Conservation (phyloP, 2,888 invertebrate species). For the Tillus elongatus region DNA sequence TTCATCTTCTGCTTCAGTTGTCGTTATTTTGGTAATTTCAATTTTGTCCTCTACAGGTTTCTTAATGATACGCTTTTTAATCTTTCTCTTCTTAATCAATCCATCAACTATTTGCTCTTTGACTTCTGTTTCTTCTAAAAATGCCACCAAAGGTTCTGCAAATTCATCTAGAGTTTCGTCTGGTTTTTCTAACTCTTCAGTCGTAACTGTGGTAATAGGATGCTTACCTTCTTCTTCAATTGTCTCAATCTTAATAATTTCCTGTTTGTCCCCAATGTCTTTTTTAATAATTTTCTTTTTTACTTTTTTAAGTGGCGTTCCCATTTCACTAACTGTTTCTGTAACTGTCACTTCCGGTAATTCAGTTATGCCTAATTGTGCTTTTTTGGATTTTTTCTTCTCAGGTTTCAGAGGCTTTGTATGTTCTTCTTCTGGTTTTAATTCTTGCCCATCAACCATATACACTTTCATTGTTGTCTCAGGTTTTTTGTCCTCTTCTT, state of each 20-base stretch:
- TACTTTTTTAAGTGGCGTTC: slow-evolving; percentile 30
- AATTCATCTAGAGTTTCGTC: slow-evolving; percentile 23
- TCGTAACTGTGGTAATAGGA: slow-evolving; percentile 25
- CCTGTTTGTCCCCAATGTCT: slow-evolving; percentile 34
- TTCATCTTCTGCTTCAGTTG: slow-evolving; percentile 29
- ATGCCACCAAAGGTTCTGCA: slow-evolving; percentile 18
- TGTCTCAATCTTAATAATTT: slow-evolving; percentile 36
- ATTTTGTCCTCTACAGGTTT: slow-evolving; percentile 10
- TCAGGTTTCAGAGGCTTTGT: neutral
- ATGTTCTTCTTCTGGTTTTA: slow-evolving; percentile 32
- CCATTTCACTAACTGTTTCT: slow-evolving; percentile 20
- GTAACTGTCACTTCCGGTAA: slow-evolving; percentile 24
- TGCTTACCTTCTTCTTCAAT: slow-evolving; percentile 27
- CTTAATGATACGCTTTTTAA: slow-evolving; percentile 12
- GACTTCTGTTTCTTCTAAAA: slow-evolving; percentile 24
- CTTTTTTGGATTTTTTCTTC: neutral
- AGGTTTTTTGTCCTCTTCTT: slow-evolving; percentile 4
- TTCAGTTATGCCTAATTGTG: neutral
- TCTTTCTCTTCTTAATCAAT: slow-evolving; percentile 2
- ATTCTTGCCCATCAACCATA: slow-evolving; percentile 33
- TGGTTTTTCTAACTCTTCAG: slow-evolving; percentile 20
- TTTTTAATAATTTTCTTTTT: slow-evolving; percentile 37
- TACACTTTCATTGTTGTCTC: neutral
- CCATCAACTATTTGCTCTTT: slow-evolving; percentile 20
- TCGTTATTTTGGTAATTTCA: slow-evolving; percentile 22